These are phyloP conservation scores for Meloidogyne exigua DNA, from an alignment of 1,140 invertebrate species.

Conservation along the genomic window DNA sequence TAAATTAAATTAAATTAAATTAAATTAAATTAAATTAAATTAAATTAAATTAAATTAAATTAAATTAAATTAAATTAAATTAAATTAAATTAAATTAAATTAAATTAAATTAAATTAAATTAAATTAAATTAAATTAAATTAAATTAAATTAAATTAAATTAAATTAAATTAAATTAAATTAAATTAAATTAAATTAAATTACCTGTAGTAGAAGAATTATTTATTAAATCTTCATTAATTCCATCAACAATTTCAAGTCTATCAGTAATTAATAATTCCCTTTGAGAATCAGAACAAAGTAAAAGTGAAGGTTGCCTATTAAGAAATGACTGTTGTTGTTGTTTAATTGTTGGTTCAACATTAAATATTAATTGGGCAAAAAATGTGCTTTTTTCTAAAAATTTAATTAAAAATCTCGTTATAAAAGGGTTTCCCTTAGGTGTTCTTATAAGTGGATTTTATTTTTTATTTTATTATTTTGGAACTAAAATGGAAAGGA, in stretches of 20 bases:
- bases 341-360: constrained; percentile 58
- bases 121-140: not conserved
- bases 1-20: not conserved
- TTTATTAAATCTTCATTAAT: not conserved
- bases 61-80: not conserved
- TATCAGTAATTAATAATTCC: constrained; percentile 34
- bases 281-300: constrained; percentile 57
- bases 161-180: not conserved
- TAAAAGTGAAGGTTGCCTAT: constrained; percentile 24
- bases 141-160: not conserved
- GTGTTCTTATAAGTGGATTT: no score
- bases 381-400: constrained; percentile 47
- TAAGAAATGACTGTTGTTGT: constrained; percentile 7
- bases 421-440: no score
- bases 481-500: no score
- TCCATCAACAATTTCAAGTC: constrained; percentile 4
- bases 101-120: not conserved
- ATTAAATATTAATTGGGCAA: constrained; percentile 56
- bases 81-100: not conserved
- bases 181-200: not conserved
- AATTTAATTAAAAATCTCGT: no score
- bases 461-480: no score
- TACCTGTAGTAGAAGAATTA: not conserved
- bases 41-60: not conserved
- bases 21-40: not conserved